phyloP scores from a whole-genome alignment of 1,140 invertebrate genomes.

The Papilio helenus region DNA sequence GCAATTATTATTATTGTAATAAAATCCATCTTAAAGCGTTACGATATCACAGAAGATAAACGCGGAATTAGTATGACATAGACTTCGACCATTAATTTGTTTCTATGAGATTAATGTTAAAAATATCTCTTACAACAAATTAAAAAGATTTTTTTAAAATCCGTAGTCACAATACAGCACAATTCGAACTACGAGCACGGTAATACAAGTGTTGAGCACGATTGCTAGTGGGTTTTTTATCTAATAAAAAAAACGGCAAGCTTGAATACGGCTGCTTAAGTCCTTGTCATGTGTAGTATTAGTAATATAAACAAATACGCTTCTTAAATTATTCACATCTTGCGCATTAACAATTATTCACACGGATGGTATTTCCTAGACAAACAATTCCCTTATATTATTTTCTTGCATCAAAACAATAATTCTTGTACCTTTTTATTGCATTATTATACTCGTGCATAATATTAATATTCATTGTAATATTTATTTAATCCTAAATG shows the following conservation, averaged over 20 bases:
- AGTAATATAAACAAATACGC: slow-evolving; percentile 21
- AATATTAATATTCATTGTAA: background rate
- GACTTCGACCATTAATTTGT: too few species aligned
- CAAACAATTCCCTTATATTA: background rate
- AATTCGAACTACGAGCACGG: background rate
- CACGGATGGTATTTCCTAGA: slow-evolving; percentile 14
- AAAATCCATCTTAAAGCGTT: background rate
- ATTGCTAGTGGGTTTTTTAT: background rate
- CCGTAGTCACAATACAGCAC: background rate
- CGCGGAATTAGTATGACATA: too few species aligned
- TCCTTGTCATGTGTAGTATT: slow-evolving; percentile 7
- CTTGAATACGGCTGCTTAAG: background rate
- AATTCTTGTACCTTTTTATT: background rate
- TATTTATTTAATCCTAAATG: background rate
- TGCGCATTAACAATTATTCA: slow-evolving; percentile 17
- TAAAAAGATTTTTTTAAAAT: background rate
- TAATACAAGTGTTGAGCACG: background rate
- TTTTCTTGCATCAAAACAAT: background rate
- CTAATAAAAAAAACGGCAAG: background rate
- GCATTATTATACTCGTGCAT: too few species aligned
- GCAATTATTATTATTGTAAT: background rate
- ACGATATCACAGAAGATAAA: too few species aligned
- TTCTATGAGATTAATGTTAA: too few species aligned
- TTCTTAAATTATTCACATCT: slow-evolving; percentile 24
- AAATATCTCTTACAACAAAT: too few species aligned